Conservation (phyloP, 2,888 invertebrate species). For the Cheilosia impressa region DNA sequence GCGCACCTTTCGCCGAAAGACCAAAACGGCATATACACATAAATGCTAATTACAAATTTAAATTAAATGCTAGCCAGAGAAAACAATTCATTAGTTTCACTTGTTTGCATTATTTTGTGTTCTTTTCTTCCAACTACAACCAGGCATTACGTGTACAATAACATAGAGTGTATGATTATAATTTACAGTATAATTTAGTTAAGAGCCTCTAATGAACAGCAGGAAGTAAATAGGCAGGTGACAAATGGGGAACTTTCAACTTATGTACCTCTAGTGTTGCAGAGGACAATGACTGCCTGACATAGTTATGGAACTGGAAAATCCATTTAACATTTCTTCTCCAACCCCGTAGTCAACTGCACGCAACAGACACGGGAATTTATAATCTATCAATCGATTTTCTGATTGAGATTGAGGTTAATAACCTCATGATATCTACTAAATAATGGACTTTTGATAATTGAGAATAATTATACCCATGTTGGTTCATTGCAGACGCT, state of each 20-base stretch:
- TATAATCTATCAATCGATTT: constrained; percentile 17
- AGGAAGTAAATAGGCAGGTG: not conserved
- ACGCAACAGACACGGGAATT: constrained; percentile 6
- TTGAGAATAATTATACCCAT: too few species aligned
- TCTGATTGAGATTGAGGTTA: not conserved
- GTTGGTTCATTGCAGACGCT: too few species aligned
- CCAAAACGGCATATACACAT: too few species aligned
- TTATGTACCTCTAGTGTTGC: not conserved
- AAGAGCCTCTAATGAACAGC: not conserved
- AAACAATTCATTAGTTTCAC: constrained; percentile 35
- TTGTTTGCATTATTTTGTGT: not conserved
- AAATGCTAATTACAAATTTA: constrained; percentile 9
- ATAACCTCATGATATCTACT: not conserved
- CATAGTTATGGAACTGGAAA: not conserved
- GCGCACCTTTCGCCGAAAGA: too few species aligned
- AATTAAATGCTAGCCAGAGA: constrained; percentile 23
- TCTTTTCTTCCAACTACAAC: not conserved
- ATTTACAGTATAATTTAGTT: not conserved
- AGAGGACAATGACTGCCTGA: constrained; percentile 6
- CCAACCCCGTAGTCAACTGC: constrained; percentile 7
- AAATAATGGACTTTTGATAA: too few species aligned
- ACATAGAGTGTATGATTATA: not conserved
- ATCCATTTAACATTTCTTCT: not conserved
- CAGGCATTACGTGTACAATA: not conserved
- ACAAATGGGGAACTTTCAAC: constrained; percentile 19